A percentile compares a stretch with the other conserved stretches of the same genome.
Conservation (phyloP, 2,113 vertebrate genomes). For the Eubucco bourcierii region DNA sequence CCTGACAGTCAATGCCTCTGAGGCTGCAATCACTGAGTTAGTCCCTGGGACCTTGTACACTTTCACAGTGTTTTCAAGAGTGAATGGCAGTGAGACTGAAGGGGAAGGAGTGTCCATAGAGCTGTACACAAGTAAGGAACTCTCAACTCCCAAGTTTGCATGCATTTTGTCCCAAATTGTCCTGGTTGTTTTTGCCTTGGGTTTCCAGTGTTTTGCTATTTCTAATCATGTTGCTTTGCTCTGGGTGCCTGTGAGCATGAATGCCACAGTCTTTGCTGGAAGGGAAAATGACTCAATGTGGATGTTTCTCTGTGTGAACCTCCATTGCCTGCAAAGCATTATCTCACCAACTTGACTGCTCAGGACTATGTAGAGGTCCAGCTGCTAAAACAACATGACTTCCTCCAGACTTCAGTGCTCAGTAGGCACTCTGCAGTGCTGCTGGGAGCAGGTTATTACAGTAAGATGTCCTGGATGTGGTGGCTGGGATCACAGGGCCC, state of each 20-base stretch:
- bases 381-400: neutral
- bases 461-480: neutral
- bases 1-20: rapidly evolving
- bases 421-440: rapidly evolving
- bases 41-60: neutral
- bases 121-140: neutral
- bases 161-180: neutral
- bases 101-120: neutral
- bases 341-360: neutral
- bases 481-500: neutral
- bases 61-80: neutral
- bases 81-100: rapidly evolving
- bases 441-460: neutral
- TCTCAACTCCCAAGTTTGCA: neutral
- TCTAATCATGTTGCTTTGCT: neutral
- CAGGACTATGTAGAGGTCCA: neutral
- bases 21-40: neutral
- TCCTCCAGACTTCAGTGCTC: neutral
- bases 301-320: neutral
- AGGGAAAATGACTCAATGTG: neutral
- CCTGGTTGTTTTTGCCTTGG: neutral
- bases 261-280: neutral
- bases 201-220: rapidly evolving
- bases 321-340: neutral
- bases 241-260: rapidly evolving